phyloP scores from a whole-genome alignment of 2,797 vertebrate species.

The Oceanodroma leucorhoa region DNA sequence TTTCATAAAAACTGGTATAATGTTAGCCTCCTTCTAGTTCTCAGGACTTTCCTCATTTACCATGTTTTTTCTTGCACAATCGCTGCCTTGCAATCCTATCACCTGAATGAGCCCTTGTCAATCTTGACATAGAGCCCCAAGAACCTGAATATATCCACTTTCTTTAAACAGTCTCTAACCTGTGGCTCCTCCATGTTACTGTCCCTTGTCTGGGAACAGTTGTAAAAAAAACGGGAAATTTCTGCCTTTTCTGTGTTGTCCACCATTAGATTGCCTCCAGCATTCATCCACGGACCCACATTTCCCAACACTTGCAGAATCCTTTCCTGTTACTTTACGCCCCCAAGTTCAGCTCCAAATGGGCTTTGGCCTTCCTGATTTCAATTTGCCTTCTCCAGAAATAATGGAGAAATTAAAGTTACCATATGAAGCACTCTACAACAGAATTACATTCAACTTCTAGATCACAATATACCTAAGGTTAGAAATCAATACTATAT shows the following conservation, averaged over 20 bases:
- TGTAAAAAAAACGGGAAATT: neutral
- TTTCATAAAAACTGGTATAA: neutral
- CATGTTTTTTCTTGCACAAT: neutral
- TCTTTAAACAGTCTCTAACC: neutral
- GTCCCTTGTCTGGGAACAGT: neutral
- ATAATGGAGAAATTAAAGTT: neutral
- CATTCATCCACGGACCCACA: fast-evolving
- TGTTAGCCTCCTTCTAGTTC: neutral
- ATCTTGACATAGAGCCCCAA: neutral
- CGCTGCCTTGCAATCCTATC: neutral
- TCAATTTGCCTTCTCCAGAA: neutral
- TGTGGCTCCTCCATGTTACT: neutral
- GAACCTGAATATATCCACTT: neutral
- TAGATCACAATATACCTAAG: neutral
- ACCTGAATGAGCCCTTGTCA: neutral
- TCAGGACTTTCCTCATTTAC: neutral
- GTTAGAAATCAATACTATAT: neutral
- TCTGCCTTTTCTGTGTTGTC: neutral
- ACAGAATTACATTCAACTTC: neutral
- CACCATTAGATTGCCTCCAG: neutral
- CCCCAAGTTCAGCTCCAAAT: neutral
- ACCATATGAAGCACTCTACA: neutral
- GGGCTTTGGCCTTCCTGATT: neutral
- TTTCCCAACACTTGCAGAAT: neutral
- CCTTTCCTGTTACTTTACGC: neutral